phyloP scores from a whole-genome alignment of 2,888 invertebrate species.

The Cataglyphis altisquamis region DNA sequence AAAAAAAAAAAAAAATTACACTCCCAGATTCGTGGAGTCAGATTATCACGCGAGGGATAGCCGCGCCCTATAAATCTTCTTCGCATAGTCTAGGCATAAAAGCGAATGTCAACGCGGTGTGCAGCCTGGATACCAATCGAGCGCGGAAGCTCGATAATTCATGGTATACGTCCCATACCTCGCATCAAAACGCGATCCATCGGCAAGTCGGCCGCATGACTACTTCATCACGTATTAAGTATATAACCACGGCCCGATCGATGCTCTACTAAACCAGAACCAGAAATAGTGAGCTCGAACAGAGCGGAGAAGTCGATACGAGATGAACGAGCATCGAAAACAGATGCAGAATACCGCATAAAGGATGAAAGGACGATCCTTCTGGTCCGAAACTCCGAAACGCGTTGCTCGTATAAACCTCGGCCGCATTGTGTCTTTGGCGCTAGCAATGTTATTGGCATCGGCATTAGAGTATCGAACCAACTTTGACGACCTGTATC shows the following conservation, averaged over 20 bases:
- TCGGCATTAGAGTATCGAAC: slow-evolving; percentile 64
- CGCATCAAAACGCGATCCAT: slow-evolving; percentile 43
- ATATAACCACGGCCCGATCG: slow-evolving; percentile 19
- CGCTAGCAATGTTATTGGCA: slow-evolving; percentile 52
- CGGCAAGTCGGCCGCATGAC: slow-evolving; percentile 45
- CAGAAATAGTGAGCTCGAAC: slow-evolving; percentile 37
- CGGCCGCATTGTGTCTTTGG: slow-evolving; percentile 56
- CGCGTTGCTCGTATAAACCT: slow-evolving; percentile 61
- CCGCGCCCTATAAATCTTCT: neutral
- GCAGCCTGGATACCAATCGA: slow-evolving; percentile 19
- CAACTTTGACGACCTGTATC: slow-evolving; percentile 43
- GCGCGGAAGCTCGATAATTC: slow-evolving; percentile 38
- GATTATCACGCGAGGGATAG: neutral
- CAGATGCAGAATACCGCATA: slow-evolving; percentile 36
- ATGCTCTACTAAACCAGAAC: slow-evolving; percentile 51
- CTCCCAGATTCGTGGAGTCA: neutral
- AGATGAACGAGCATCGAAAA: slow-evolving; percentile 22
- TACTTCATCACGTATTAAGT: slow-evolving; percentile 54
- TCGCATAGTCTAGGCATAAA: slow-evolving; percentile 1
- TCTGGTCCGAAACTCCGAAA: slow-evolving; percentile 64
- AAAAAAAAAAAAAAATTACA: neutral
- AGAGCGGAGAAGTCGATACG: slow-evolving; percentile 1
- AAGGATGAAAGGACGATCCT: slow-evolving; percentile 71
- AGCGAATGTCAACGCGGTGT: neutral
- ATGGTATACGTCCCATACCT: neutral